These are phyloP conservation scores for Pica pica DNA, from an alignment of 2,113 vertebrate genomes.

Conservation along the genomic window DNA sequence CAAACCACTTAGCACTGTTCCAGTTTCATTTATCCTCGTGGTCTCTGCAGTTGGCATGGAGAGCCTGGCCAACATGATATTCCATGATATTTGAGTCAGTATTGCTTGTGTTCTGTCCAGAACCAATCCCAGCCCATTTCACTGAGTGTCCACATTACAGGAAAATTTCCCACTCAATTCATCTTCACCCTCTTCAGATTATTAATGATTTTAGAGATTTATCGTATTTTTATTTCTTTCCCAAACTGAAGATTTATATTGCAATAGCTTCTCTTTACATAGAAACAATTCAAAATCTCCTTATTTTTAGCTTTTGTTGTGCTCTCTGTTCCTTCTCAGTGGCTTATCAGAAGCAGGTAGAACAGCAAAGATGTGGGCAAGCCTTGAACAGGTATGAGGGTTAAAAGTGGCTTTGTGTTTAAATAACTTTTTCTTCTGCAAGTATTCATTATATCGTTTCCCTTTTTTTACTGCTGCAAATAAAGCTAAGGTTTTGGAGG, in stretches of 20 bases:
- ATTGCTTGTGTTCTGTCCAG: background rate
- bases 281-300: background rate
- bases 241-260: background rate
- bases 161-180: background rate
- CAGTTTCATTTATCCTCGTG: background rate
- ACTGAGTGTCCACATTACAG: background rate
- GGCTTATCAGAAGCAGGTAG: background rate
- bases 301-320: background rate
- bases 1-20: background rate
- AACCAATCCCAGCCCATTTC: background rate
- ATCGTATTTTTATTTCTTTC: background rate
- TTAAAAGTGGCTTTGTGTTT: background rate
- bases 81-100: background rate
- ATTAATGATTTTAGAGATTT: background rate
- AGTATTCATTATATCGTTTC: background rate
- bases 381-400: background rate
- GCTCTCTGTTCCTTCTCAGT: background rate
- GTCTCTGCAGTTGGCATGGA: background rate
- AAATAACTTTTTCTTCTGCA: background rate
- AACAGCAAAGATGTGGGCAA: background rate
- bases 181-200: background rate
- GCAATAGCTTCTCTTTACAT: background rate
- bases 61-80: background rate
- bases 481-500: background rate
- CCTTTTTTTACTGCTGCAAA: background rate